These are phyloP conservation scores for Apeltes quadracus DNA, from an alignment of 2,113 vertebrate genomes.

Conservation along the genomic window DNA sequence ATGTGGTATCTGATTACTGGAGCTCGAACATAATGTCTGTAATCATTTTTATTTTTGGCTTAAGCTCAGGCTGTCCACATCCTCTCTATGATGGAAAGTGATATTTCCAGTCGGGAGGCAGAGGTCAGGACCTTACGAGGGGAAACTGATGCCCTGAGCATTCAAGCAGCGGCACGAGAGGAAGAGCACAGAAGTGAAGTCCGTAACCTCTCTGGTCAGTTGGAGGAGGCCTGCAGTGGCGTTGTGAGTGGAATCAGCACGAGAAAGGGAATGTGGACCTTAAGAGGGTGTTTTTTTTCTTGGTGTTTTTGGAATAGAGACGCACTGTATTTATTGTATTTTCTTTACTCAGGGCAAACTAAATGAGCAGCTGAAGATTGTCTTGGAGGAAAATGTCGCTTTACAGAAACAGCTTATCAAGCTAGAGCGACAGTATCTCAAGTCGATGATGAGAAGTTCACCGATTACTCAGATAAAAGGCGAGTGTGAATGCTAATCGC, in stretches of 20 bases:
- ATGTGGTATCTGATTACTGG: conserved; percentile 34
- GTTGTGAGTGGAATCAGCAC: conserved; percentile 70
- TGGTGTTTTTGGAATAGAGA: background rate
- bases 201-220: conserved; percentile 60
- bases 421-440: conserved; percentile 74
- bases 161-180: conserved; percentile 56
- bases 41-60: conserved; percentile 51
- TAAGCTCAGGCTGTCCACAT: conserved; percentile 82
- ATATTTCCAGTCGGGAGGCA: conserved; percentile 61
- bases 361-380: conserved; percentile 76
- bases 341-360: conserved; percentile 70
- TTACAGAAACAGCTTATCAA: conserved; percentile 81
- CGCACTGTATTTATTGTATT: background rate
- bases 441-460: conserved; percentile 57
- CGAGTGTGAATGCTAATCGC: conserved; percentile 28
- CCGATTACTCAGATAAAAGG: conserved; percentile 62
- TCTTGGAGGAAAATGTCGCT: conserved; percentile 82
- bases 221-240: conserved; percentile 65
- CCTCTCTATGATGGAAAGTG: conserved; percentile 77
- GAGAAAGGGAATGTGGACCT: background rate
- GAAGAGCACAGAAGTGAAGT: conserved; percentile 62
- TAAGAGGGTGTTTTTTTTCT: background rate
- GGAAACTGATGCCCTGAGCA: conserved; percentile 63
- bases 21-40: conserved; percentile 34
- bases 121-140: conserved; percentile 71